Percentiles rank a stretch among this genome's conserved stretches.
phyloP scores from a whole-genome alignment of 2,113 vertebrate species.

The Electrona antarctica region DNA sequence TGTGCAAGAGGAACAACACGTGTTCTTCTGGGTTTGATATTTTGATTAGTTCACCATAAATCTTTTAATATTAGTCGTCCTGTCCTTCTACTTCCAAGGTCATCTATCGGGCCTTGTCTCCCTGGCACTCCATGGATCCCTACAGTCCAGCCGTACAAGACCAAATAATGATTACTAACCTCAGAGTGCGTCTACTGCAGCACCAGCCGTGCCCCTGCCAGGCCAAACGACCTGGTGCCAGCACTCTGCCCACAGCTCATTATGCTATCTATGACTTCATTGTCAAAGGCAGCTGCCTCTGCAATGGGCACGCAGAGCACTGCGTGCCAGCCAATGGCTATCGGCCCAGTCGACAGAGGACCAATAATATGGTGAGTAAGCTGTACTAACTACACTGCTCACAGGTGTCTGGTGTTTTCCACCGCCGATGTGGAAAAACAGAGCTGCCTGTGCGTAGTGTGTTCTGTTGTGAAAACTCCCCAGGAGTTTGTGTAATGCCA shows the following conservation, averaged over 20 bases:
- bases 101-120: slow-evolving; percentile 87
- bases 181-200: slow-evolving; percentile 85
- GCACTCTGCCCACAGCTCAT: slow-evolving; percentile 72
- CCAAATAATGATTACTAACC: slow-evolving; percentile 89
- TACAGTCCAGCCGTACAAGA: slow-evolving; percentile 82
- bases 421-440: neutral
- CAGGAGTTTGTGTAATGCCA: slow-evolving; percentile 17
- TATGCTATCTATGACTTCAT: slow-evolving; percentile 92
- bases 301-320: slow-evolving; percentile 89
- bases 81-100: slow-evolving; percentile 75
- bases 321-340: slow-evolving; percentile 80
- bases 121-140: slow-evolving; percentile 80
- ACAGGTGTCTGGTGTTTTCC: slow-evolving; percentile 1
- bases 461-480: slow-evolving; percentile 17
- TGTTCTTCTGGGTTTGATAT: neutral
- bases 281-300: slow-evolving; percentile 93
- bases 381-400: neutral
- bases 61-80: neutral
- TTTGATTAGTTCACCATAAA: too few species aligned
- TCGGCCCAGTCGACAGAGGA: slow-evolving; percentile 68
- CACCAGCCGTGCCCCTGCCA: slow-evolving; percentile 86
- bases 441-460: neutral
- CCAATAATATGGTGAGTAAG: slow-evolving; percentile 82
- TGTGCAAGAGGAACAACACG: neutral
- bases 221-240: slow-evolving; percentile 39